Base-by-base conservation (phyloP, 2,113 vertebrate genomes). In the Osmerus eperlanus region DNA sequence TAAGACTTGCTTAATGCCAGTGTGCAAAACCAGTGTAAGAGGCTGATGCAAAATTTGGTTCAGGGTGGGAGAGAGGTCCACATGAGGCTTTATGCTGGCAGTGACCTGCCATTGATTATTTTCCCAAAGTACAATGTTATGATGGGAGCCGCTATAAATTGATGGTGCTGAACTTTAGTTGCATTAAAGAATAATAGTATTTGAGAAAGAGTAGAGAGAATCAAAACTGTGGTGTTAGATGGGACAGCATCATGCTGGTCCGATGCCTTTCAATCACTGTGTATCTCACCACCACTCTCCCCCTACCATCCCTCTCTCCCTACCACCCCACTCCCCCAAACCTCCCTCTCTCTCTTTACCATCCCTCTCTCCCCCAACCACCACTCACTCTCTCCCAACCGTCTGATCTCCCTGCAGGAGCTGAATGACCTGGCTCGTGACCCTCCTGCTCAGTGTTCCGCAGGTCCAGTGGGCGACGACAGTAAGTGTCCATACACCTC, bases 361-460 rank as follows among this genome's bases (percentile, higher is more conserved):
- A 4, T 15, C 60, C 56, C 78, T 32, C 75, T n/a, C 16, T 51
- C 2, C 5, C 68, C 63, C 25, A 55, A 6, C 67, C 75, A 66
- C 7, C 25, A 25, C 29, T 64, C 79, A 29, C 75, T 21, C 16
- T 51, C 2, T 4, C 68, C 63, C 23, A 56, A 7, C 67, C 74
- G 68, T 15, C 47, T 56, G n/a, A 2, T 54, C 19, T 81, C 19
- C 8, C 73, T 76, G 21, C 72, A 93, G 92, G 92, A 93, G 87
- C 83, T 93, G 36, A 85, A 81, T n/a, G 92, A 93, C 80, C 86
- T 93, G 85, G 88, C 90, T 55, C 90, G 92, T 75, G 92, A 93
- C 87, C 92, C 92, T 61, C 92, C 92, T 54, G 90, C 92, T 62
- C 92, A 93, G 78, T 93, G 92, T 85, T 92, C 91, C 2, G 92